phyloP scores from a whole-genome alignment of 2,888 invertebrate genomes.

The Sphinx pinastri region DNA sequence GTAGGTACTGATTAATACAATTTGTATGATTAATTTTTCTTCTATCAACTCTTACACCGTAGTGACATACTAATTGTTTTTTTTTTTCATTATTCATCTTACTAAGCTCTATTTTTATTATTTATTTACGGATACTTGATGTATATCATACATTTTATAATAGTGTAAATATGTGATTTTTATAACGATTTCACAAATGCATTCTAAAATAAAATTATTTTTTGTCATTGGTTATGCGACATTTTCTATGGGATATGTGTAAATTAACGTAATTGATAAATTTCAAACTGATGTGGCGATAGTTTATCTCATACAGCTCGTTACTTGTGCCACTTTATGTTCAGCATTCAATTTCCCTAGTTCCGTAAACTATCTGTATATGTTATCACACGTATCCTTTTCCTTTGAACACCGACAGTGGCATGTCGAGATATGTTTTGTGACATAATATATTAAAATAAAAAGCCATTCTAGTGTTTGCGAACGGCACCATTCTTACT shows the following conservation, averaged over 20 bases:
- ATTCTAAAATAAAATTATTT: constrained; percentile 64
- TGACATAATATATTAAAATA: constrained; percentile 49
- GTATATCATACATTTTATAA: constrained; percentile 79
- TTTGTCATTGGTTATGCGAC: constrained; percentile 45
- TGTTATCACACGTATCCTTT: constrained; percentile 37
- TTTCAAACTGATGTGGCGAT: constrained; percentile 41
- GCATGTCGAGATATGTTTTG: constrained; percentile 63
- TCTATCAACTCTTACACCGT: constrained; percentile 76
- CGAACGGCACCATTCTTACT: constrained; percentile 45
- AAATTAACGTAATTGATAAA: constrained; percentile 47
- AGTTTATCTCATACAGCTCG: constrained; percentile 20
- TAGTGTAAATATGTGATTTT: constrained; percentile 81
- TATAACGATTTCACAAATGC: constrained; percentile 67
- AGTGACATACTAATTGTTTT: constrained; percentile 72
- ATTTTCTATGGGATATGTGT: constrained; percentile 60
- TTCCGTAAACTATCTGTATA: constrained; percentile 35
- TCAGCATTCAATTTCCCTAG: constrained; percentile 39
- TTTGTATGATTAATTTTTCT: constrained; percentile 71
- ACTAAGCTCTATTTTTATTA: constrained; percentile 83
- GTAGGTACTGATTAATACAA: constrained; percentile 76
- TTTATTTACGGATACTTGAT: constrained; percentile 74
- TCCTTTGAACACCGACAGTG: constrained; percentile 51
- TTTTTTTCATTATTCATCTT: constrained; percentile 75
- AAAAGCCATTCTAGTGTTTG: constrained; percentile 40
- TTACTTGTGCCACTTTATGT: constrained; percentile 27